A percentile compares a stretch with the other conserved stretches of the same genome.
Conservation (phyloP, 2,113 vertebrate genomes). For the Oryzias melastigma region DNA sequence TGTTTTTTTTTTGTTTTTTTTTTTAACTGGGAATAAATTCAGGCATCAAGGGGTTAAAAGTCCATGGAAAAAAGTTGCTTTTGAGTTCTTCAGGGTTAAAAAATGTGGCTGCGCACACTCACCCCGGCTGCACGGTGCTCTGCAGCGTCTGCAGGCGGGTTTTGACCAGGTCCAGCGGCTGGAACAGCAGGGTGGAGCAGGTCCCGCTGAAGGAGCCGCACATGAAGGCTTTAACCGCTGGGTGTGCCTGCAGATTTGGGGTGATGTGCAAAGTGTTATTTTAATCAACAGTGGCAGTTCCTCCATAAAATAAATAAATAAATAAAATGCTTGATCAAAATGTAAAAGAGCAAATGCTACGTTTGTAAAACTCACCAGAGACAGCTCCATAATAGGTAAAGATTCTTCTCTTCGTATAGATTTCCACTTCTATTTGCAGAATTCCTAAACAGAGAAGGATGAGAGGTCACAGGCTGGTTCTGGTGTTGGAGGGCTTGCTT, state of each 20-base stretch:
- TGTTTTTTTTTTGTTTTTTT: too few relatives aligned
- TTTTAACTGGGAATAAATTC: too few relatives aligned
- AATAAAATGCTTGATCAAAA: neutral
- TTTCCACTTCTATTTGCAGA: neutral
- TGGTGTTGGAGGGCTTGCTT: neutral
- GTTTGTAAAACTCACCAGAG: conserved; percentile 54
- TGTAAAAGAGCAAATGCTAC: neutral
- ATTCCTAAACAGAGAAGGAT: neutral
- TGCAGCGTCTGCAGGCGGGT: conserved; percentile 89
- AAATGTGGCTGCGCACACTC: conserved; percentile 19
- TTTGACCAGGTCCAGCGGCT: conserved; percentile 94
- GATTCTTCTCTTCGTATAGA: neutral
- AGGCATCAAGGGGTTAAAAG: too few relatives aligned
- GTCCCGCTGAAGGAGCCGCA: conserved; percentile 94
- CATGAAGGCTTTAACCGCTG: conserved; percentile 90
- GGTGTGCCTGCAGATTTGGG: conserved; percentile 78
- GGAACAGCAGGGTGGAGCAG: conserved; percentile 93
- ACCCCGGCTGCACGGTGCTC: conserved; percentile 69
- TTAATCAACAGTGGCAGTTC: neutral
- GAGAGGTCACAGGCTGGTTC: neutral
- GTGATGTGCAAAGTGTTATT: neutral
- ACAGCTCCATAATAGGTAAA: conserved; percentile 66
- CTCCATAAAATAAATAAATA: too few relatives aligned
- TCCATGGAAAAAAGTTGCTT: too few relatives aligned
- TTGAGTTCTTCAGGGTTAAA: neutral